Conservation (phyloP, 2,888 invertebrate genomes). For the Erannis defoliaria region DNA sequence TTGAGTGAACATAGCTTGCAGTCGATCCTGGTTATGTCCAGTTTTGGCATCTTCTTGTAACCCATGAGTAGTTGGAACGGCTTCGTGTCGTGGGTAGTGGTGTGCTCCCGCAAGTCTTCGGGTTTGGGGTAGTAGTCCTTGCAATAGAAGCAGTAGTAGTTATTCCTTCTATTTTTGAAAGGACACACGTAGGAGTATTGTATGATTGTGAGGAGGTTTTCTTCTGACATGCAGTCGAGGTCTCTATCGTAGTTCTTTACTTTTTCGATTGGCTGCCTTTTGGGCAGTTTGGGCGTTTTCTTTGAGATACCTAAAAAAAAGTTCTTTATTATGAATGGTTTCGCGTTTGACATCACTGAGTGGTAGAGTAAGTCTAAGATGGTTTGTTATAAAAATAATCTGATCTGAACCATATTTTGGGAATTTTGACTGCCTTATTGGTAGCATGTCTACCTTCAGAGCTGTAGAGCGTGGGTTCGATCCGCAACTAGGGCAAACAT, state of each 20-base stretch:
- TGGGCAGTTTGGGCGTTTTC: slow-evolving; percentile 52
- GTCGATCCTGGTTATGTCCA: slow-evolving; percentile 78
- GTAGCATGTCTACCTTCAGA: too few species aligned
- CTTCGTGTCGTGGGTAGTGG: slow-evolving; percentile 74
- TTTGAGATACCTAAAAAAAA: slow-evolving; percentile 55
- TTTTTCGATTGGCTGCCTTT: slow-evolving; percentile 69
- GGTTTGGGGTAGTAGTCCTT: slow-evolving; percentile 80
- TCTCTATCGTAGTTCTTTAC: slow-evolving; percentile 74
- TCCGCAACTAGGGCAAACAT: too few species aligned
- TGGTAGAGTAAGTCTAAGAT: too few species aligned
- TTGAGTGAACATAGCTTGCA: slow-evolving; percentile 71
- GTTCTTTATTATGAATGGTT: neutral
- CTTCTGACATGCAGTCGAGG: slow-evolving; percentile 79
- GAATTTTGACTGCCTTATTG: too few species aligned
- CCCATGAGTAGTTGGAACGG: slow-evolving; percentile 78
- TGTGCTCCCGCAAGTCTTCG: slow-evolving; percentile 77
- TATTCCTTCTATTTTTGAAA: slow-evolving; percentile 77
- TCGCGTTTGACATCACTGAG: too few species aligned
- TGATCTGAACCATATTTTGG: too few species aligned
- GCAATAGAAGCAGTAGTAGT: slow-evolving; percentile 81
- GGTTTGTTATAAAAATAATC: too few species aligned
- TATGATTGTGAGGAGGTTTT: slow-evolving; percentile 76
- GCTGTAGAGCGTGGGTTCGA: too few species aligned
- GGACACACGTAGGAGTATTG: slow-evolving; percentile 79
- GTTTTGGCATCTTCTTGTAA: slow-evolving; percentile 79